phyloP scores from a whole-genome alignment of 1,140 invertebrate genomes.

The Steinernema feltiae region DNA sequence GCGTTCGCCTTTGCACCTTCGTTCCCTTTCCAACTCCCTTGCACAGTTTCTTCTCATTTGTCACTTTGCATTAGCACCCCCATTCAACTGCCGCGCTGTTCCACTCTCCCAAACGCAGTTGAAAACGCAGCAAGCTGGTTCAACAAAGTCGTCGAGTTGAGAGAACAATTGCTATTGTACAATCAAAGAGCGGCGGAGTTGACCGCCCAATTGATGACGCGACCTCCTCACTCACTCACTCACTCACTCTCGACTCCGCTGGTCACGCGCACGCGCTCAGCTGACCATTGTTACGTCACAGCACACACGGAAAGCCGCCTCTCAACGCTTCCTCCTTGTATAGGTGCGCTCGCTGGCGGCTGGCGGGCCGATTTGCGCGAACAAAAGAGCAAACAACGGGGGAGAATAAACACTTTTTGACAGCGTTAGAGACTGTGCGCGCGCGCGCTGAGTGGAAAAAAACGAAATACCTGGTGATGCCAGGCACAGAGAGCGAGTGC shows the following conservation, averaged over 20 bases:
- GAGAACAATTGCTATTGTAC: neutral
- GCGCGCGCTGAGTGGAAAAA: too few species aligned
- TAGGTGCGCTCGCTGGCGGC: neutral
- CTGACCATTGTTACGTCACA: neutral
- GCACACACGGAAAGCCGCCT: neutral
- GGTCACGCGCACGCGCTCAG: neutral
- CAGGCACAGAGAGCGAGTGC: neutral
- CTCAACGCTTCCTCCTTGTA: neutral
- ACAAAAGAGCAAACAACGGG: neutral
- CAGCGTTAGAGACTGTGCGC: neutral
- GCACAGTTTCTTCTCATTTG: too few species aligned
- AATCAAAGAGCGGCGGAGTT: too few species aligned
- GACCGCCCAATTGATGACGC: neutral
- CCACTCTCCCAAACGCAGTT: neutral
- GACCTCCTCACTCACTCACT: too few species aligned
- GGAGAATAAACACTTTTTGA: neutral
- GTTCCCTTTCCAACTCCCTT: too few species aligned
- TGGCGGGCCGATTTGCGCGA: too few species aligned
- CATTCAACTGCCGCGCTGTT: neutral
- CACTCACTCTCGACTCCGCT: neutral
- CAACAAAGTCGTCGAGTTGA: neutral
- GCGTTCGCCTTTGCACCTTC: too few species aligned
- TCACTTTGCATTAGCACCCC: neutral
- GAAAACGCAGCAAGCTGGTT: neutral
- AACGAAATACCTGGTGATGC: neutral